Evolutionary conservation across 2,888 invertebrate species (phyloP).

Genomic region (Oligia latruncula): DNA sequence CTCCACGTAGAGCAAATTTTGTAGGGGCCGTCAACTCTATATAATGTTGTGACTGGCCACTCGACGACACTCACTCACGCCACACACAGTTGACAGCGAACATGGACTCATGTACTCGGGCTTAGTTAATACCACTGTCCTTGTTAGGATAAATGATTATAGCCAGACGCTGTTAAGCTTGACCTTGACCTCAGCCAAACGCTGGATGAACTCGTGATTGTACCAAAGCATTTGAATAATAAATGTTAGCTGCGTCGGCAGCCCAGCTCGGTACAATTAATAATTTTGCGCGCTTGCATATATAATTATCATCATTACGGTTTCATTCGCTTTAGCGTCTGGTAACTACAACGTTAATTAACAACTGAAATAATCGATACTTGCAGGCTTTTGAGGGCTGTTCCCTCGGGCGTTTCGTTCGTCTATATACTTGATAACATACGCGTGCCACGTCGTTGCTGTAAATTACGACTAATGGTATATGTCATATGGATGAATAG

Average conservation of each 20-base stretch:
- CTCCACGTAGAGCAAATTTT: slow-evolving; percentile 53
- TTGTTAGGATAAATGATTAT: slow-evolving; percentile 58
- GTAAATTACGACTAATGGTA: slow-evolving; percentile 39
- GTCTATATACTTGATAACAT: slow-evolving; percentile 13
- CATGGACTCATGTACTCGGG: slow-evolving; percentile 41
- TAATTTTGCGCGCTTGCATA: slow-evolving; percentile 68
- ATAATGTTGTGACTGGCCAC: slow-evolving; percentile 62
- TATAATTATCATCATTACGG: slow-evolving; percentile 61
- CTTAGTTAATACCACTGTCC: slow-evolving; percentile 50
- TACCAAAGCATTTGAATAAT: slow-evolving; percentile 75
- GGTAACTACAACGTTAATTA: slow-evolving; percentile 54
- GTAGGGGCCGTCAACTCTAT: slow-evolving; percentile 63
- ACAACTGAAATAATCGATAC: slow-evolving; percentile 54
- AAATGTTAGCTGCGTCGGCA: slow-evolving; percentile 68
- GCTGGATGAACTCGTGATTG: slow-evolving; percentile 64
- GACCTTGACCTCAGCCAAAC: slow-evolving; percentile 62
- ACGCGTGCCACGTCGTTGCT: slow-evolving; percentile 12
- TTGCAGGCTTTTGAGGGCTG: slow-evolving; percentile 36
- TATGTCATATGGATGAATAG: slow-evolving; percentile 23
- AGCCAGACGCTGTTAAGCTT: slow-evolving; percentile 52
- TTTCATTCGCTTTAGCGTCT: slow-evolving; percentile 57
- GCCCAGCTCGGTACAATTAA: slow-evolving; percentile 66
- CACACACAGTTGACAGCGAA: slow-evolving; percentile 46
- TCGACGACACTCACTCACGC: slow-evolving; percentile 31
- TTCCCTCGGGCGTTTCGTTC: slow-evolving; percentile 12